Base-by-base conservation (phyloP, 1,140 invertebrate species). In the Aphaenogaster rudis region DNA sequence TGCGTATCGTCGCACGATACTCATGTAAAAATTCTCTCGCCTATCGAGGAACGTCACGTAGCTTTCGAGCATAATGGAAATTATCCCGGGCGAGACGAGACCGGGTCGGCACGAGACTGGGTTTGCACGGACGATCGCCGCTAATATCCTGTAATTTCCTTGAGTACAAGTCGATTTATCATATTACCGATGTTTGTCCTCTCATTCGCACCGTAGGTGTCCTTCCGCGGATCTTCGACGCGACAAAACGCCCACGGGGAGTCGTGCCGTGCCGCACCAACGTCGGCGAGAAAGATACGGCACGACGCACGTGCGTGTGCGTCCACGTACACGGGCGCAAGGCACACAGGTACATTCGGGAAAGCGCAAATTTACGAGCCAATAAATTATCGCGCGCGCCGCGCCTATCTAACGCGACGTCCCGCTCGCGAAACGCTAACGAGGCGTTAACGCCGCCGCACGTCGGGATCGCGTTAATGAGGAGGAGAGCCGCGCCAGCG, bases 281-380 rank as follows among this genome's bases (percentile, higher is more conserved):
- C 63, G 45, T 88, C 63, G 71, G 21, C 39, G 21, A 15, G 57
- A 9, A 88, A 86, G 88, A 86, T 79, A 77, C 52, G 64, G 33
- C 52, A 36, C 42, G 50, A 54, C 59, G 21, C 21, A 21, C 21
- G 54, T 28, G 3, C 13, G 17, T 39, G 48, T 11, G 39, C 3
- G 28, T 36, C 6, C 4, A 15, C 11, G 2, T 2, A 9, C 11
- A 21, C 17, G 4, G 0, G 11, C 3, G 11, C 6, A 15, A 21
- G 15, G 66, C 61, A 86, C 78, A 52, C 39, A 59, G 54, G 89
- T 92, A 90, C 92, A 94, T 94, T 94, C 92, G 93, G 93, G 92
- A 94, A 94, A 94, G 93, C 93, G 88, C 88, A 91, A 94, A 94
- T 94, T 94, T 94, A 94, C 92, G 92, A 94, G 92, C 91, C 93